Evolutionary conservation across 2,113 vertebrate species (phyloP).

Genomic region (Sialia sialis): DNA sequence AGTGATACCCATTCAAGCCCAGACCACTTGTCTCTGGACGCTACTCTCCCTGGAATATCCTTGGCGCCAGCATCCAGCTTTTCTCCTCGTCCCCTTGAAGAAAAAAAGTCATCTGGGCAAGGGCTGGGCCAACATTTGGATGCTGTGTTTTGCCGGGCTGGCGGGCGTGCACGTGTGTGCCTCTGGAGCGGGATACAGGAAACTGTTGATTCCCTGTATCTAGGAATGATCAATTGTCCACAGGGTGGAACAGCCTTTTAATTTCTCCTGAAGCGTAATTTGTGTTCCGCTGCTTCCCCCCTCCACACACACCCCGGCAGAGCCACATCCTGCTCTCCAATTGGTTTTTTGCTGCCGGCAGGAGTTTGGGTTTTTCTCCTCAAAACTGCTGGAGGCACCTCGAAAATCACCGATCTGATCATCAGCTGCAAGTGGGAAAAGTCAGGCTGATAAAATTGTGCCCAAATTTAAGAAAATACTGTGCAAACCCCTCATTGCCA

Average conservation of each 20-base stretch:
- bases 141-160: background rate
- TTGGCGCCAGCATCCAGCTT: slow-evolving; percentile 53
- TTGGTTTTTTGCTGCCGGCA: background rate
- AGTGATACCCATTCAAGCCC: slow-evolving; percentile 61
- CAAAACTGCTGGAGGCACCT: background rate
- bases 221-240: slow-evolving; percentile 49
- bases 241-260: slow-evolving; percentile 46
- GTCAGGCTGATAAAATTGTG: background rate
- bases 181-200: slow-evolving; percentile 53
- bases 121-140: background rate
- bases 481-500: background rate
- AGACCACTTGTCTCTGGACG: slow-evolving; percentile 69
- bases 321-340: slow-evolving; percentile 22
- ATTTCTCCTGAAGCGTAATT: slow-evolving; percentile 20
- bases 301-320: background rate
- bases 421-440: background rate
- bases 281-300: background rate
- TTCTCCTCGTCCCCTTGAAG: slow-evolving; percentile 23
- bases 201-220: slow-evolving; percentile 48
- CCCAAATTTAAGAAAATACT: background rate
- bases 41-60: slow-evolving; percentile 69
- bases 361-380: background rate
- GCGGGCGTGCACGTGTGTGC: background rate
- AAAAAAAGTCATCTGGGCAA: background rate
- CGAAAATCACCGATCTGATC: background rate